A percentile compares a stretch with the other conserved stretches of the same genome.
Conservation (phyloP, 2,797 vertebrate genomes). For the Mionectes olivaceus region DNA sequence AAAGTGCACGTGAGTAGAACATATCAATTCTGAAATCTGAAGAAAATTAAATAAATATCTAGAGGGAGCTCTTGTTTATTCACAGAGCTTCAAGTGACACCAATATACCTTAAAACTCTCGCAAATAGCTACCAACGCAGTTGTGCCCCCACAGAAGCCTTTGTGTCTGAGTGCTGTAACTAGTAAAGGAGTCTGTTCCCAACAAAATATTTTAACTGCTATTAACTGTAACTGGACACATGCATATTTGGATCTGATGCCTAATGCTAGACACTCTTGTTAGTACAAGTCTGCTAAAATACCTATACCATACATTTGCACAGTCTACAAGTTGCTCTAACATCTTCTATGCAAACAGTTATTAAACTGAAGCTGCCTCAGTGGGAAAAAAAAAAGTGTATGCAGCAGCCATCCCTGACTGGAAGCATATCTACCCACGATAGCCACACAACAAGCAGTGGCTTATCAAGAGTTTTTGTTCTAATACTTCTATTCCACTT, state of each 20-base stretch:
- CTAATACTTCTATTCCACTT: background rate
- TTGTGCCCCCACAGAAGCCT: background rate
- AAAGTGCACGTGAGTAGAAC: background rate
- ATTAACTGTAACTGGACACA: background rate
- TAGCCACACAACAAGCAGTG: background rate
- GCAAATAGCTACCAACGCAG: slow-evolving; percentile 51
- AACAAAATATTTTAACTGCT: background rate
- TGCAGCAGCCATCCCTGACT: background rate
- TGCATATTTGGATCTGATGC: background rate
- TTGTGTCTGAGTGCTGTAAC: background rate
- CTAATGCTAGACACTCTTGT: background rate
- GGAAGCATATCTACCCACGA: background rate
- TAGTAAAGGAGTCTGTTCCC: background rate
- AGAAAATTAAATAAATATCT: slow-evolving; percentile 35
- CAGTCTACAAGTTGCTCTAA: background rate
- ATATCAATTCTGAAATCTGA: background rate
- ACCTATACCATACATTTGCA: background rate
- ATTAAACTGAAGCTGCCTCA: background rate
- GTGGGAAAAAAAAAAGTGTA: background rate
- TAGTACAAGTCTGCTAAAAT: background rate
- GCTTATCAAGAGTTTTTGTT: background rate
- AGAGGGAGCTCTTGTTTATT: background rate
- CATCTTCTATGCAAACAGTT: background rate
- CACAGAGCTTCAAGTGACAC: slow-evolving; percentile 61
- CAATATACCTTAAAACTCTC: slow-evolving; percentile 62